Evolutionary conservation across 1,140 invertebrate genomes (phyloP), one percentile per base, ranked within the genome.

Genomic region (Drosophila murphyi): DNA sequence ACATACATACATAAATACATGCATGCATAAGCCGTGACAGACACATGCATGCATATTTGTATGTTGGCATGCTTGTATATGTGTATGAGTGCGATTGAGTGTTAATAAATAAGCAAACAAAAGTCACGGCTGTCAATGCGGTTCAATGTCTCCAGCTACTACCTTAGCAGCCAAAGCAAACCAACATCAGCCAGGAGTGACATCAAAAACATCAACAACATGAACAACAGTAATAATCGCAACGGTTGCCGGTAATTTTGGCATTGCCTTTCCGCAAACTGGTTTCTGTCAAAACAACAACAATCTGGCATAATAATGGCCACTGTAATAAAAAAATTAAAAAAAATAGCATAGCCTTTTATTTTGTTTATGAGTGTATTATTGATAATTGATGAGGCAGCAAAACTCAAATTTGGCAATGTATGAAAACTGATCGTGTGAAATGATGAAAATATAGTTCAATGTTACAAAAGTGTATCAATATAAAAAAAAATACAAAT

Each of bases 41-140:
- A 47, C 20, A 31, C 41, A 55, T 34, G 54, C 64, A 70, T 50
- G 20, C 20, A 20, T 20, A 20, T 20, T 0, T 2, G 20, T 20
- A 20, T 20, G 20, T 20, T 20, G 39, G 48, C 45, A 56, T 43
- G 41, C 47, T 45, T 65, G 57, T 65, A 32, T 78, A 43, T 47
- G 28, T 37, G 37, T 43, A n/a, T 47, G 34, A 41, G 43, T 2
- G 29, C 52, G 50, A 54, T 71, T 62, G 35, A 62, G 68, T 57
- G 76, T 80, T 82, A 83, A 87, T 80, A 83, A 83, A 79, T 82
- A 76, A 71, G 76, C 71, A 88, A 86, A 82, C 72, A 87, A 86
- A 87, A 86, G 82, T 83, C 80, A 82, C 79, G 80, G 74, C 80
- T 83, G 80, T 72, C 80, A 83, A 76, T 72, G 63, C 72, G 77